These are phyloP conservation scores for Smithornis capensis DNA, from an alignment of 2,113 vertebrate genomes.

Conservation along the genomic window DNA sequence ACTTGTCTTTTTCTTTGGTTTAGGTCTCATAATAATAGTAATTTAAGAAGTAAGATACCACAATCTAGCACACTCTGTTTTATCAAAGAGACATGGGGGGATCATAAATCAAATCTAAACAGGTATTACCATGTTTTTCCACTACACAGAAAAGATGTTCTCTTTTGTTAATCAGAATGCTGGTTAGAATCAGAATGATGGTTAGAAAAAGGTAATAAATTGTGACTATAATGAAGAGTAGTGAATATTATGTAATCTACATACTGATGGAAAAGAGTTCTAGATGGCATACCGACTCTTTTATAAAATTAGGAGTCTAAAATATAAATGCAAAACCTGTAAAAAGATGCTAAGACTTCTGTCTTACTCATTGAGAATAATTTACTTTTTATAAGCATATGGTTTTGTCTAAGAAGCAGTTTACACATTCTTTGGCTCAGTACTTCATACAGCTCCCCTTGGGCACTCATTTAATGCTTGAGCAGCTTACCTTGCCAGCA, in stretches of 20 bases:
- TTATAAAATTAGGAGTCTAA: background rate
- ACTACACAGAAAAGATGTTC: background rate
- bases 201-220: background rate
- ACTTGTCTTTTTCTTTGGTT: background rate
- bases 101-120: background rate
- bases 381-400: background rate
- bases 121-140: background rate
- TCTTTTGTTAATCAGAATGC: background rate
- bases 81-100: background rate
- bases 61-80: background rate
- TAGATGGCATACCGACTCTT: background rate
- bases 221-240: background rate
- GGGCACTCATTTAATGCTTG: background rate
- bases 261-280: background rate
- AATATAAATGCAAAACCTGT: background rate
- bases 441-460: background rate
- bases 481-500: conserved; percentile 86
- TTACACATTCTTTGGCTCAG: background rate
- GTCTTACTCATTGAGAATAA: background rate
- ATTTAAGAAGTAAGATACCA: background rate
- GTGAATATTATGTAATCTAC: background rate
- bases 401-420: background rate
- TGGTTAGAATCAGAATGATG: background rate
- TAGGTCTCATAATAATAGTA: background rate
- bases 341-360: background rate